Conservation (phyloP, 37 sponge, comb jelly and placozoan species). For the Ianthella basta region DNA sequence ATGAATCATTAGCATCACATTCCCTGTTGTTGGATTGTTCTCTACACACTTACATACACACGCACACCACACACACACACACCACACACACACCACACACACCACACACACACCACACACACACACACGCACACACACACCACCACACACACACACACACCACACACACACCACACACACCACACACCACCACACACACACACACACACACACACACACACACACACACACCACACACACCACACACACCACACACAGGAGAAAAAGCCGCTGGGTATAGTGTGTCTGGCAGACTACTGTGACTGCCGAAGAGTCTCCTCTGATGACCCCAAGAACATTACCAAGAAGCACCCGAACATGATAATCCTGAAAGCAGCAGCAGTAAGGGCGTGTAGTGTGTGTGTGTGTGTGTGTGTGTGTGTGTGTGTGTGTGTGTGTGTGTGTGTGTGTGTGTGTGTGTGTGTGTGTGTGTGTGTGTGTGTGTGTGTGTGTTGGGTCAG, state of each 20-base stretch:
- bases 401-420: too few species aligned
- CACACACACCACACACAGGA: constrained; percentile 48
- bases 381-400: constrained; percentile 20
- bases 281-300: constrained; percentile 83
- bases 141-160: constrained; percentile 29
- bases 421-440: too few species aligned
- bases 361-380: constrained; percentile 43
- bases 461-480: too few species aligned
- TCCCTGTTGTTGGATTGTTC: neutral
- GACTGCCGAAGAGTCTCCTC: constrained; percentile 51
- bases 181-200: neutral
- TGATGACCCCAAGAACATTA: constrained; percentile 26
- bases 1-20: too few species aligned
- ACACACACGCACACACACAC: too few species aligned
- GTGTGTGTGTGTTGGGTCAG: too few species aligned
- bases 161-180: constrained; percentile 16
- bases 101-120: neutral
- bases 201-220: constrained; percentile 18
- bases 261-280: constrained; percentile 74
- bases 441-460: too few species aligned
- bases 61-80: constrained; percentile 27
- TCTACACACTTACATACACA: neutral
- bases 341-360: constrained; percentile 61
- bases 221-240: constrained; percentile 12
- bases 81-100: constrained; percentile 19